phyloP scores from a whole-genome alignment of 2,888 invertebrate genomes.

The Strigamia maritima region DNA sequence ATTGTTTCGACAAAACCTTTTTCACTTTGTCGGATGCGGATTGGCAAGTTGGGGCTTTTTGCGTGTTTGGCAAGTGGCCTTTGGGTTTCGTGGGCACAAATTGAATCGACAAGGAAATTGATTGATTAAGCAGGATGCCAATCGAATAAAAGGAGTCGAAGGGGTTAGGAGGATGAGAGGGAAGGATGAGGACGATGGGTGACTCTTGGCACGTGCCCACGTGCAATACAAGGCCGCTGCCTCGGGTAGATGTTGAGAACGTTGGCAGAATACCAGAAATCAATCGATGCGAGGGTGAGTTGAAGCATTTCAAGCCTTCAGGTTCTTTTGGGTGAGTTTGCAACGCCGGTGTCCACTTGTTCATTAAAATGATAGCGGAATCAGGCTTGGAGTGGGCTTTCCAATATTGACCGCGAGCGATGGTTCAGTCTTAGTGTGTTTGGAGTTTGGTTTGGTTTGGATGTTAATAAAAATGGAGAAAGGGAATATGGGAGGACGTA shows the following conservation, averaged over 20 bases:
- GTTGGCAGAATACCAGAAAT: conserved; percentile 34
- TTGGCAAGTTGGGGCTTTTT: background rate
- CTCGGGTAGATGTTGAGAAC: conserved; percentile 14
- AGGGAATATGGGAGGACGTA: too few species aligned
- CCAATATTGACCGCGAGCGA: background rate
- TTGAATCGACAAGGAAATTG: conserved; percentile 21
- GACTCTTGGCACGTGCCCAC: conserved; percentile 30
- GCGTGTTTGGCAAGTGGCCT: background rate
- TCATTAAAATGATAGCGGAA: conserved; percentile 8
- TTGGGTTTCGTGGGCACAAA: conserved; percentile 1
- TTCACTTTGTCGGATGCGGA: too few species aligned
- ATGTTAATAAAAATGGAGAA: background rate
- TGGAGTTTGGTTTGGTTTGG: background rate
- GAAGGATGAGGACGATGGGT: background rate
- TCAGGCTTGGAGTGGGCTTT: background rate
- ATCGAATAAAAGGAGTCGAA: conserved; percentile 12
- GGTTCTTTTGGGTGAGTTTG: conserved; percentile 22
- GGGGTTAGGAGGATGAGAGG: background rate
- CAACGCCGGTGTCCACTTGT: conserved; percentile 1
- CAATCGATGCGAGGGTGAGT: conserved; percentile 6
- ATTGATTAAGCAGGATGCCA: conserved; percentile 30
- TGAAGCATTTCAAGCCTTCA: background rate
- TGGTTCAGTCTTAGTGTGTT: background rate
- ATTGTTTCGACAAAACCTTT: too few species aligned
- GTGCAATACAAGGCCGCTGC: conserved; percentile 22